phyloP scores from a whole-genome alignment of 2,113 vertebrate genomes.

The Labrus mixtus region DNA sequence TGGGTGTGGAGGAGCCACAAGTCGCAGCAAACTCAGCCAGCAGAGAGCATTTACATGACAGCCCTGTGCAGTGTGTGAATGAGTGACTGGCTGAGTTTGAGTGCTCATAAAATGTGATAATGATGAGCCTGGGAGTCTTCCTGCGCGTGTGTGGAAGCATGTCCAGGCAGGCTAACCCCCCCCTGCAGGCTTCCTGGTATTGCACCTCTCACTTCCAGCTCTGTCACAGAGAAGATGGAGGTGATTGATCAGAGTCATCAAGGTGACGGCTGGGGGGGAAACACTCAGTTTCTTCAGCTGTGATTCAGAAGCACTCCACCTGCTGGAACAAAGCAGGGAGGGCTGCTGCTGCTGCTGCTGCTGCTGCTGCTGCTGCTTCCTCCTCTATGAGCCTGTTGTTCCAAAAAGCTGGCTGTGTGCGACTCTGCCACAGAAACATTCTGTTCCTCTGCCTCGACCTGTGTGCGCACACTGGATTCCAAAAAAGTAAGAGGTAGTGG shows the following conservation, averaged over 20 bases:
- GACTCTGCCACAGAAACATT: slow-evolving; percentile 88
- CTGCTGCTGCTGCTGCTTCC: slow-evolving; percentile 8
- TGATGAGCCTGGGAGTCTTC: slow-evolving; percentile 69
- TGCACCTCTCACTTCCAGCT: slow-evolving; percentile 60
- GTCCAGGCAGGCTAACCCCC: slow-evolving; percentile 47
- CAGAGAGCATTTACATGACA: slow-evolving; percentile 69
- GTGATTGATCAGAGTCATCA: slow-evolving; percentile 64
- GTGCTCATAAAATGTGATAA: slow-evolving; percentile 78
- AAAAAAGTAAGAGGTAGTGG: slow-evolving; percentile 82
- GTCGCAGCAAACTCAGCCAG: slow-evolving; percentile 63
- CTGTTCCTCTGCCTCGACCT: slow-evolving; percentile 87
- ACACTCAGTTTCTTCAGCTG: slow-evolving; percentile 55
- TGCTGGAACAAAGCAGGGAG: slow-evolving; percentile 72
- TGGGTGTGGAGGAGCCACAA: slow-evolving; percentile 58
- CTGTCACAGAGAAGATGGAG: slow-evolving; percentile 40
- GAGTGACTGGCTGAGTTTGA: slow-evolving; percentile 56
- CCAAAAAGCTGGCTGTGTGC: slow-evolving; percentile 46
- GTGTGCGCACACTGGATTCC: slow-evolving; percentile 80
- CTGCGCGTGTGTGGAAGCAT: slow-evolving; percentile 36
- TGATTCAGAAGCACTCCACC: slow-evolving; percentile 72
- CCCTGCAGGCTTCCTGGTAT: slow-evolving; percentile 36
- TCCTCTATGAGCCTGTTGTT: slow-evolving; percentile 73
- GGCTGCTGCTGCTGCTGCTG: slow-evolving; percentile 5
- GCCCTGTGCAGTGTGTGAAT: slow-evolving; percentile 53
- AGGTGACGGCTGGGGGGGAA: slow-evolving; percentile 41